Percentiles rank a stretch among this genome's conserved stretches.
phyloP scores from a whole-genome alignment of 2,888 invertebrate genomes.

The Spodoptera exigua region DNA sequence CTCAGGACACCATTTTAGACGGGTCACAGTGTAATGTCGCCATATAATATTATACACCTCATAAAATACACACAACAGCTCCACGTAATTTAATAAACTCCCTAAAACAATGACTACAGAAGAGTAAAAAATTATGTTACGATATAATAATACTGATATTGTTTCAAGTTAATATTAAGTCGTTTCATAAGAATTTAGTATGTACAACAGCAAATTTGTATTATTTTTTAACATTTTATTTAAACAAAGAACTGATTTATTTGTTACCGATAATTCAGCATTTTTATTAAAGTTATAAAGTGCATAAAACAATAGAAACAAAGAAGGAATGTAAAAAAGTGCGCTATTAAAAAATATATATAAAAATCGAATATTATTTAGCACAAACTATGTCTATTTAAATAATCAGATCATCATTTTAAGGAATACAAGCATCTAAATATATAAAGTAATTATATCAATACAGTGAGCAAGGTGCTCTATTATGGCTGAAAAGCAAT shows the following conservation, averaged over 20 bases:
- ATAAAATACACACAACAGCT: too few species aligned
- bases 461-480: neutral
- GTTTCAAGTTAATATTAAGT: slow-evolving; percentile 18
- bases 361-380: slow-evolving; percentile 12
- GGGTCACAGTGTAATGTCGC: too few species aligned
- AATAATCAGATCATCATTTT: slow-evolving; percentile 35
- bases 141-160: slow-evolving; percentile 43
- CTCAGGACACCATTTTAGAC: too few species aligned
- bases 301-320: slow-evolving; percentile 50
- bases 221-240: too few species aligned
- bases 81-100: too few species aligned
- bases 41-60: too few species aligned
- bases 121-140: too few species aligned
- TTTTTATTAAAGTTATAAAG: slow-evolving; percentile 38
- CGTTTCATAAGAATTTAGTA: neutral
- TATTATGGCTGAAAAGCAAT: too few species aligned
- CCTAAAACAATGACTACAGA: too few species aligned
- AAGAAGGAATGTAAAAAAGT: slow-evolving; percentile 48
- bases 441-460: neutral
- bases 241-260: too few species aligned
- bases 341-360: slow-evolving; percentile 3
- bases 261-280: too few species aligned
- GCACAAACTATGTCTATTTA: slow-evolving; percentile 13
- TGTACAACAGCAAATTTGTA: too few species aligned
- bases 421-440: slow-evolving; percentile 13